Conservation (phyloP, 2,113 vertebrate species). For the Clarias magur region DNA sequence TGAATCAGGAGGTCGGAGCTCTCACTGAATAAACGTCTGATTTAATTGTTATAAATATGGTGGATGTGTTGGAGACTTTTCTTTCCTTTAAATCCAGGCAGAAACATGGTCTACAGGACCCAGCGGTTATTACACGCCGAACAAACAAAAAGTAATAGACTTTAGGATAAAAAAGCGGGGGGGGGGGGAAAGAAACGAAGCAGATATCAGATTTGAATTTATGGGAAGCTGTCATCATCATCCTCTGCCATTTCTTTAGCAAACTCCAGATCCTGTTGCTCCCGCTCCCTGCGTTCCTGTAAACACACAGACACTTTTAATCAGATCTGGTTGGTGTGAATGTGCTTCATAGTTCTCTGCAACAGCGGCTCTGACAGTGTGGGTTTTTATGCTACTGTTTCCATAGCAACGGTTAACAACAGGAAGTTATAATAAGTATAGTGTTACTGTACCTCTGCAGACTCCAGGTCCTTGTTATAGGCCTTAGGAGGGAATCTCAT, state of each 20-base stretch:
- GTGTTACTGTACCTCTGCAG: conserved; percentile 83
- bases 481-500: conserved; percentile 99
- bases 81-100: not conserved
- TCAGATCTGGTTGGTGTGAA: not conserved
- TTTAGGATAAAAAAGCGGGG: not conserved
- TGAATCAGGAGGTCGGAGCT: not conserved
- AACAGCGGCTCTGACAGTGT: not conserved
- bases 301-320: conserved; percentile 30
- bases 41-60: not conserved
- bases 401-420: not conserved
- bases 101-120: not conserved
- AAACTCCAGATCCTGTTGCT: conserved; percentile 98
- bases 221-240: conserved; percentile 94
- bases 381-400: not conserved
- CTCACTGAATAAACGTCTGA: not conserved
- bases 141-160: not conserved
- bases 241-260: conserved; percentile 99
- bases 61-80: not conserved
- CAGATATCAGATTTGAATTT: conserved; percentile 53
- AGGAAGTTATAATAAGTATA: not conserved
- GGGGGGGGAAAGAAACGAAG: not conserved
- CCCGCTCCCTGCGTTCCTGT: conserved; percentile 92
- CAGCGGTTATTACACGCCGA: not conserved
- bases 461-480: conserved; percentile 99
- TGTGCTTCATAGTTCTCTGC: not conserved